Evolutionary conservation across 2,113 vertebrate species (phyloP), one percentile per base, ranked within the genome.

Genomic region (Poeciliopsis turrubarensis): DNA sequence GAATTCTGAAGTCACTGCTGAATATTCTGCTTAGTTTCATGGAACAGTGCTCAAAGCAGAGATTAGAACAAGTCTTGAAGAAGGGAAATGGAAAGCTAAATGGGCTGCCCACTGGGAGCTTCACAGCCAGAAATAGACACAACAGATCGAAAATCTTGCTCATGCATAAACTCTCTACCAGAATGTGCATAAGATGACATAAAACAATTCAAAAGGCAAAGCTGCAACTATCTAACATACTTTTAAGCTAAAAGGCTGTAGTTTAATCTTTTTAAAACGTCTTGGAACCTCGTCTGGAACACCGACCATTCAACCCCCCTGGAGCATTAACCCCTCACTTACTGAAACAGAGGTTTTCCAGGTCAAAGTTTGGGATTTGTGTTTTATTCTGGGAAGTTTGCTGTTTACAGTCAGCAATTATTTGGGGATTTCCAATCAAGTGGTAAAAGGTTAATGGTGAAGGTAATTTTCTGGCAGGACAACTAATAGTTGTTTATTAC

Each of bases 101-200:
- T 73, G 73, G 47, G 60, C 34, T 29, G 26, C 63, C 87, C 80
- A n/a, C 73, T 80, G 89, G 81, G 86, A 89, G 54, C 54, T 60
- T 34, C 61, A 54, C 31, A 51, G 77, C 62, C 78, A 76, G 70
- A 86, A 86, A 87, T 87, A 89, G 82, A 83, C 32, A 31, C 64
- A 85, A 65, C 77, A 77, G 65, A 80, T 66, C 78, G 73, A 64
- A 61, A 67, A 79, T 77, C 63, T 11, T 68, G 67, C 76, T 80
- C 3, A 7, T 65, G 73, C 9, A 73, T 75, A 47, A 76, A 81
- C 70, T 44, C 51, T 54, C 0, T 44, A 54, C 22, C 51, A 54
- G 22, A 6, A 54, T 54, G 19, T 14, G 3, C n/a, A 7, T 3
- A 60, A 27, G 13, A 26, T 26, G 29, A 26, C 15, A 27, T 1